These are phyloP conservation scores for Lemur catta DNA, from an alignment of 2,797 vertebrate genomes.

Conservation along the genomic window DNA sequence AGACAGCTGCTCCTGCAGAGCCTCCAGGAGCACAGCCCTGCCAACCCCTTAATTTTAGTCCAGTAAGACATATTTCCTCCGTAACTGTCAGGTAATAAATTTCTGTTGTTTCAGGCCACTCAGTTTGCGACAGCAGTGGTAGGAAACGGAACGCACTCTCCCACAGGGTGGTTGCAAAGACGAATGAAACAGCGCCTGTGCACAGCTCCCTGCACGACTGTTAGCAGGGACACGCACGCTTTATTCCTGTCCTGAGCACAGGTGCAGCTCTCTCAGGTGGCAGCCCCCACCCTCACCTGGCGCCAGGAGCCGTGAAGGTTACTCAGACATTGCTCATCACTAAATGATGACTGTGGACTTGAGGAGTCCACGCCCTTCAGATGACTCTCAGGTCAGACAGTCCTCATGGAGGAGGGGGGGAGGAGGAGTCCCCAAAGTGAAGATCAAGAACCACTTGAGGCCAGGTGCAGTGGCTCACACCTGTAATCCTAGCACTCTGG, in stretches of 20 bases:
- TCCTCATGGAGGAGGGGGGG: too few relatives aligned
- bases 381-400: background rate
- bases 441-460: background rate
- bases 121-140: background rate
- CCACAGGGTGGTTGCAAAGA: background rate
- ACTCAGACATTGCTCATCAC: accelerated
- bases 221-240: accelerated
- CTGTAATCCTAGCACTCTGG: too few relatives aligned
- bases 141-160: background rate
- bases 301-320: accelerated
- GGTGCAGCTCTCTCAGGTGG: background rate
- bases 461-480: too few relatives aligned
- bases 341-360: accelerated
- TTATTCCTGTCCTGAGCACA: background rate
- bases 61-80: background rate
- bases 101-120: background rate
- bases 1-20: background rate
- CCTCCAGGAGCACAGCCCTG: background rate
- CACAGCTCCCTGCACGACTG: background rate
- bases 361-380: background rate
- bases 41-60: background rate
- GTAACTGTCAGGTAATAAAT: background rate
- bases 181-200: accelerated
- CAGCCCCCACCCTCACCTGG: accelerated
- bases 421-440: background rate